Conservation (phyloP, 92 coral and sea anemone species). For the Epizoanthus scotinus region DNA sequence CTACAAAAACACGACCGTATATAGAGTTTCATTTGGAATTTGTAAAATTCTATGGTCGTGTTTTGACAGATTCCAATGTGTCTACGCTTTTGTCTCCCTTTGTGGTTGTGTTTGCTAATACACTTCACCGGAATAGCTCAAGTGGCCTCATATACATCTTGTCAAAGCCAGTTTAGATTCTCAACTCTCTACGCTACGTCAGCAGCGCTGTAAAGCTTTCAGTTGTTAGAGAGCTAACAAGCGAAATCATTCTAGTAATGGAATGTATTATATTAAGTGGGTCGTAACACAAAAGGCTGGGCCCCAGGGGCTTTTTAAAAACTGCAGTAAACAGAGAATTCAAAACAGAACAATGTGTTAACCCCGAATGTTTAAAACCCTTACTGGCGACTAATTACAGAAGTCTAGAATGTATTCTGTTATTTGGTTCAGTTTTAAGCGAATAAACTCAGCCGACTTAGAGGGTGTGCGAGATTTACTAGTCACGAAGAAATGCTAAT, state of each 20-base stretch:
- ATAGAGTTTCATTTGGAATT: slow-evolving; percentile 17
- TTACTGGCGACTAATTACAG: background rate
- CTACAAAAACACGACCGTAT: background rate
- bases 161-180: background rate
- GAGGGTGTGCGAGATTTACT: background rate
- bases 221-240: slow-evolving; percentile 1
- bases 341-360: slow-evolving; percentile 24
- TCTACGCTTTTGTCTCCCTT: background rate
- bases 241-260: background rate
- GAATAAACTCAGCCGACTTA: background rate
- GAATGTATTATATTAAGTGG: slow-evolving; percentile 19
- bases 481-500: slow-evolving; percentile 23
- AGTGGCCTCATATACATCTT: slow-evolving; percentile 13
- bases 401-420: background rate
- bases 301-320: slow-evolving; percentile 29
- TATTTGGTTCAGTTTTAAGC: background rate
- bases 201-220: slow-evolving; percentile 2
- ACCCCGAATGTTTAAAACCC: background rate
- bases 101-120: slow-evolving; percentile 11
- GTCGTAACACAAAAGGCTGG: slow-evolving; percentile 14
- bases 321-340: background rate
- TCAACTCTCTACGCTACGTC: background rate
- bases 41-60: background rate
- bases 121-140: background rate
- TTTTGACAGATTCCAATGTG: slow-evolving; percentile 31